Base-by-base conservation (phyloP, 2,888 invertebrate genomes). In the Tipula lateralis region DNA sequence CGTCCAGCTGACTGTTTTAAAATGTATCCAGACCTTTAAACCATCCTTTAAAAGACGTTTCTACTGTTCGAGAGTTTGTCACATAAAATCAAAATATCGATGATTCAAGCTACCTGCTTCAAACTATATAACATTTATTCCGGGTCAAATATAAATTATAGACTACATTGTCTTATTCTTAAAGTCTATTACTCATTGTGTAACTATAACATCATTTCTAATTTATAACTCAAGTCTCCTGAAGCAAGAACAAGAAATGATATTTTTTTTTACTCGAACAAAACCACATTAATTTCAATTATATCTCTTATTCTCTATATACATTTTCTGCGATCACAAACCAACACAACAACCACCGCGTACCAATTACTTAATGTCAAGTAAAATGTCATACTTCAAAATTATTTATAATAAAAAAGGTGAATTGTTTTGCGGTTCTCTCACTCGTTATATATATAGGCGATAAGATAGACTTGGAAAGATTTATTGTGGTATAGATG, bases 301-400 rank as follows among this genome's bases (percentile, higher is more conserved):
- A 66, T 66, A 24, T 66, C 66, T 66, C 66, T 66, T 66, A 66
- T 66, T 66, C 66, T 66, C 9, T n/a, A 44, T n/a, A 44, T 44
- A 39, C n/a, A n/a, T 39, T n/a, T 2, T 44, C 44, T n/a, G 44
- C 44, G n/a, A 44, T n/a, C 44, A 44, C 44, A 44, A 44, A 44
- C 13, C n/a, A n/a, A 44, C 44, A 44, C 44, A 66, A 44, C 44
- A 66, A 66, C 66, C 66, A 66, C 24, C 66, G 66, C 66, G 66
- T 66, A 66, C 66, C 66, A 66, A 66, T 66, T 66, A 66, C 66
- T 66, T 66, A 66, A 66, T 66, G 66, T 66, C 66, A 66, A 66
- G 66, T 66, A 66, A 66, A 66, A 66, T 66, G 66, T 66, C 66
- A 66, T n/a, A n/a, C 66, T 66, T 66, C 66, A 66, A 66, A 66